These are phyloP conservation scores for Aquatica leii DNA, from an alignment of 2,888 invertebrate species.

Conservation along the genomic window DNA sequence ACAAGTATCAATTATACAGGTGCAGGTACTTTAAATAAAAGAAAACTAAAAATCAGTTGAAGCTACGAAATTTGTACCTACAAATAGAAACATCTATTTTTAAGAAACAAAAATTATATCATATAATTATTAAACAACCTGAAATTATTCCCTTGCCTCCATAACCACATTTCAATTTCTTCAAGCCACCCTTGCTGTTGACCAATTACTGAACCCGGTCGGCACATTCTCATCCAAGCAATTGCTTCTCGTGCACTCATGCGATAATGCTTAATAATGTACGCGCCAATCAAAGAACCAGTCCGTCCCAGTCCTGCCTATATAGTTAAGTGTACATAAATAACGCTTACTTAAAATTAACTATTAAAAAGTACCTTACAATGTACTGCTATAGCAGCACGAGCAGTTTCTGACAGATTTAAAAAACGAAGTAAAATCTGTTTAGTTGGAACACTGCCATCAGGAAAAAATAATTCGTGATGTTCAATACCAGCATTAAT, in stretches of 20 bases:
- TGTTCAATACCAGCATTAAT: constrained; percentile 78
- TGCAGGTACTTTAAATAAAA: no score
- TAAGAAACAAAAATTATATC: no score
- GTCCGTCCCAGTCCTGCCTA: constrained; percentile 91
- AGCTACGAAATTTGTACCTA: no score
- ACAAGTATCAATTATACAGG: no score
- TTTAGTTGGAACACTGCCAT: constrained; percentile 85
- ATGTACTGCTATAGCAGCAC: constrained; percentile 86
- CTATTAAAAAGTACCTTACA: constrained; percentile 74
- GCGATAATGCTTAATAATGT: constrained; percentile 84
- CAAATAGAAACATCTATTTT: no score
- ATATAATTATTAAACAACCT: no score
- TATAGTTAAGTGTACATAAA: constrained; percentile 55
- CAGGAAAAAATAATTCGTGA: constrained; percentile 87
- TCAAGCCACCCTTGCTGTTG: constrained; percentile 82
- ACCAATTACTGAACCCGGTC: constrained; percentile 89
- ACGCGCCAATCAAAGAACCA: constrained; percentile 87
- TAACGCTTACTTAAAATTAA: not conserved
- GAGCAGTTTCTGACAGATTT: constrained; percentile 77
- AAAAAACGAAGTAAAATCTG: constrained; percentile 82
- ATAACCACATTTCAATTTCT: constrained; percentile 59
- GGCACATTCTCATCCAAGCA: constrained; percentile 87
- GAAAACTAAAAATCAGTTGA: no score
- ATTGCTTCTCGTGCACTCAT: constrained; percentile 85
- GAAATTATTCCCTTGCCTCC: constrained; percentile 66